These are phyloP conservation scores for Arvicanthis niloticus DNA, from an alignment of 2,113 vertebrate species.

Conservation along the genomic window DNA sequence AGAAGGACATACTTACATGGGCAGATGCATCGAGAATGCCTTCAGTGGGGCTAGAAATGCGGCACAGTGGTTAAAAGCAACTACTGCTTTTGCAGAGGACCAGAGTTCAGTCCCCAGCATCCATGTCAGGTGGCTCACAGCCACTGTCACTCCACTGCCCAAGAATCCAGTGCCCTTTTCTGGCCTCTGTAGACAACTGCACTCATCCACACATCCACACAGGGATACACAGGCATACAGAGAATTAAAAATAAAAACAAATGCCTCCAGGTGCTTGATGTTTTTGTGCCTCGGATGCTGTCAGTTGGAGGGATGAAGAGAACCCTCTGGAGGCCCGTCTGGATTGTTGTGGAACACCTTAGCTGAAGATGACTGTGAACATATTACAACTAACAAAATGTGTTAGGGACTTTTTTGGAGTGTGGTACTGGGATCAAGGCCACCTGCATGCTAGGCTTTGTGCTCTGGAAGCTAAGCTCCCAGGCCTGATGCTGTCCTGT, in stretches of 20 bases:
- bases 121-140: neutral
- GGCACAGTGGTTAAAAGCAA: neutral
- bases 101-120: neutral
- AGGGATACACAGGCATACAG: neutral
- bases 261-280: neutral
- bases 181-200: neutral
- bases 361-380: constrained; percentile 10
- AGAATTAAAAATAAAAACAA: neutral
- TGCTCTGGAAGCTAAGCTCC: neutral
- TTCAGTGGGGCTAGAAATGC: neutral
- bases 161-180: neutral
- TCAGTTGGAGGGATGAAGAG: neutral
- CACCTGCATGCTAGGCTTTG: neutral
- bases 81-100: neutral
- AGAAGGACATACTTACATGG: neutral
- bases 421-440: neutral
- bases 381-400: neutral
- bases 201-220: neutral
- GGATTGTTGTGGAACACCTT: neutral
- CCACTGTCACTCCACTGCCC: neutral
- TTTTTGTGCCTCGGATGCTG: neutral
- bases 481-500: neutral
- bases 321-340: neutral
- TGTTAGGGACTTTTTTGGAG: neutral
- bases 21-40: neutral